Base-by-base conservation (phyloP, 92 coral and sea anemone genomes). In the Porites lobata region DNA sequence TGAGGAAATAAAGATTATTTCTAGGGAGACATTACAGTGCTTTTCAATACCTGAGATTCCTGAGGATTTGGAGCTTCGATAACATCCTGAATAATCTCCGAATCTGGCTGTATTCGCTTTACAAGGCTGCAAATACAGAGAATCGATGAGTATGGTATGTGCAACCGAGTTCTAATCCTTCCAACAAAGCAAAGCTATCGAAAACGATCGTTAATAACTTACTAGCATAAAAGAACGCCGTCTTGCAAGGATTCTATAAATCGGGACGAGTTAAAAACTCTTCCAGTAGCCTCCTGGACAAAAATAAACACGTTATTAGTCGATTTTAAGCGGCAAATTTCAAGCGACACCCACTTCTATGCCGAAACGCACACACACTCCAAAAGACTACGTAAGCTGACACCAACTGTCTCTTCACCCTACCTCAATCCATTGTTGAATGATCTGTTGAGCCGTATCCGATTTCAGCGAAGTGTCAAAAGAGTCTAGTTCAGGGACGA, bases 341-440 rank as follows among this genome's bases (percentile, higher is more conserved):
- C 2, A 66, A 67, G 72, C 68, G 73, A 43, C 78, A n/a, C 32
- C 72, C 79, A 83, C 85, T 66, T 68, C 69, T 85, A 69, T 54
- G 67, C 43, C 78, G 78, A 78, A 67, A 83, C 71, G 80, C 72
- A 38, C 82, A 87, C 71, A 79, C 63, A 78, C 76, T 59, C 63
- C 67, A 50, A 64, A 22, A 75, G 88, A 62, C 72, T 63, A 62
- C 82, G 95, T 61, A 92, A 94, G 61, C 52, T 80, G 96, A 94
- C 83, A 90, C 96, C 73, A 59, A 51, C 32, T 52, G 67, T 75
- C 73, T 65, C 59, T 32, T 8, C 26, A 73, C 66, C 94, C 69
- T 72, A 94, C 96, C 96, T 94, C 95, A 75, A 94, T 94, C 96
- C 96, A 94, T 22, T 79, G 89, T 87, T 89, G 96, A 76, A 90